Base-by-base conservation (phyloP, 1,140 invertebrate species). In the Odontomachus brunneus region DNA sequence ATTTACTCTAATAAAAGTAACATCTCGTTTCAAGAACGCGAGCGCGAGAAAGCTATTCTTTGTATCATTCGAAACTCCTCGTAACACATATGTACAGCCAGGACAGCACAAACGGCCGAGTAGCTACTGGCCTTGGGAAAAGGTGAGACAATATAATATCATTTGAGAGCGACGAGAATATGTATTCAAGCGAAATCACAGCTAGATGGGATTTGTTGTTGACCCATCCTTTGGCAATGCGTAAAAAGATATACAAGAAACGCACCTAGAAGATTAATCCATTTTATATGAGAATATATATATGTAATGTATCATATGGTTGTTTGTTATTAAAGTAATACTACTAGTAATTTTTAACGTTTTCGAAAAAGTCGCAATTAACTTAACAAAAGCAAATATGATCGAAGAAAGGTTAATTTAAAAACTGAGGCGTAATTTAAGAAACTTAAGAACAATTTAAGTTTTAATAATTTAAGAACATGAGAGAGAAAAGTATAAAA, bases 1-100 rank as follows among this genome's bases (percentile, higher is more conserved):
- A 80, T 59, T 80, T 59, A 19, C 7, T 17, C 26, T 14, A 22
- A 69, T 44, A 19, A 66, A 51, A 69, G 67, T 44, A 12, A 69
- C n/a, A 44, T 26, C 11, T 71, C 26, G 2, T 71, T 71, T 55
- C 17, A 4, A 53, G 63, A 7, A 15, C 24, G 29, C 49, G 49
- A 26, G 12, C 12, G 2, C 7, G 14, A 19, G n/a, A 26, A 38
- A 44, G 4, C 14, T 26, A 9, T 14, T 29, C 33, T 57, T 69
- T 48, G 26, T 33, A 5, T 5, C 2, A 33, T 22, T 78, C 11
- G 11, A 55, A 44, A 38, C 9, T 48, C 12, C 38, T 44, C 14
- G 22, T 57, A 67, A 69, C 29, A 48, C n/a, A n/a, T n/a, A n/a
- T n/a, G n/a, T 78, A 69, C 33, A 14, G 15, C 53, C 19, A 55